phyloP scores from a whole-genome alignment of 2,113 vertebrate species.

The Scatophagus argus region DNA sequence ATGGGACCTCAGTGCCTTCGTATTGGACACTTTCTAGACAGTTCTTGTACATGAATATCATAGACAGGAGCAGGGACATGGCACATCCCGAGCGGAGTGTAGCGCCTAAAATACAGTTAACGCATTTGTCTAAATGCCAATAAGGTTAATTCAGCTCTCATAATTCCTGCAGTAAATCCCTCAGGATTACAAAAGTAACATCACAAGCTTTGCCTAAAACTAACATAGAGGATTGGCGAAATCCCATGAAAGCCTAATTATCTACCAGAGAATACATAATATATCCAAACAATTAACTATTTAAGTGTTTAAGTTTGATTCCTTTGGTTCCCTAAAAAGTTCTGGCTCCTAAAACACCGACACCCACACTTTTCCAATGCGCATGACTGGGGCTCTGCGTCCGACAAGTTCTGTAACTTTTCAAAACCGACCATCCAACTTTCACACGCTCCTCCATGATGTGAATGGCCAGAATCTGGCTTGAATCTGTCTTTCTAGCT shows the following conservation, averaged over 20 bases:
- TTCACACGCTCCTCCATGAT: not conserved
- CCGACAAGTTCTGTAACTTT: not conserved
- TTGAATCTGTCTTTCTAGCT: not conserved
- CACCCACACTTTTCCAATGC: no score
- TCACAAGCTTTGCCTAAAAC: conserved; percentile 20
- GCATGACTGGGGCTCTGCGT: not conserved
- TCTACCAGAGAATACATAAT: not conserved
- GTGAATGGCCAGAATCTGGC: not conserved
- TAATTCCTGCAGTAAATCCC: conserved; percentile 18
- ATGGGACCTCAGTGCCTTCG: conserved; percentile 19
- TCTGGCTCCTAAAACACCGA: not conserved
- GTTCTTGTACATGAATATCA: conserved; percentile 30
- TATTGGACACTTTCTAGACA: conserved; percentile 55
- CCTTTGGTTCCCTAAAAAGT: not conserved
- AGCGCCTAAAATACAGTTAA: not conserved
- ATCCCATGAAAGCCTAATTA: conserved; percentile 9
- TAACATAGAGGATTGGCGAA: conserved; percentile 22
- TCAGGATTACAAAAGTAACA: conserved; percentile 5
- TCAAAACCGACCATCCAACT: not conserved
- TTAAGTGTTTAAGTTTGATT: not conserved
- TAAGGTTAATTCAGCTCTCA: conserved; percentile 23
- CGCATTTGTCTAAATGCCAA: conserved; percentile 29
- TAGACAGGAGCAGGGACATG: not conserved
- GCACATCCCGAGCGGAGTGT: not conserved
- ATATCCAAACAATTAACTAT: not conserved